Evolutionary conservation across 2,797 vertebrate species (phyloP).

Genomic region (Paguma larvata): DNA sequence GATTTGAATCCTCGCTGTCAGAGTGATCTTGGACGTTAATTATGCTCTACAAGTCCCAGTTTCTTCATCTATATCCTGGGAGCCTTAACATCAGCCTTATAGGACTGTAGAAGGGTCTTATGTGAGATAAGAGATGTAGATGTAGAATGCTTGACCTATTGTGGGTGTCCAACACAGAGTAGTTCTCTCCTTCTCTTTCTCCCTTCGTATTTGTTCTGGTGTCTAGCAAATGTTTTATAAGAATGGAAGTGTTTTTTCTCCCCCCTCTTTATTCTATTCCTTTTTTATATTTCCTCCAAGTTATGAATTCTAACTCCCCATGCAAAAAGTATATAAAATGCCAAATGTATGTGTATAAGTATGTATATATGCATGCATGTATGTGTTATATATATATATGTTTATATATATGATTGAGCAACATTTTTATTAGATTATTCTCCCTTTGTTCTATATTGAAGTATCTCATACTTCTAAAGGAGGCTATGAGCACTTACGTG

Average conservation of each 20-base stretch:
- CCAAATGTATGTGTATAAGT: neutral
- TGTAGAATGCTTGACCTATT: neutral
- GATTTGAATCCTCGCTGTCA: constrained; percentile 16
- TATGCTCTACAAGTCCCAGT: neutral
- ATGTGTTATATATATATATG: neutral
- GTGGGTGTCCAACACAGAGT: neutral
- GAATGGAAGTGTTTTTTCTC: neutral
- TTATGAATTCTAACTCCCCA: constrained; percentile 15
- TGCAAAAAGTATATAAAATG: constrained; percentile 41
- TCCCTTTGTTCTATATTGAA: constrained; percentile 37
- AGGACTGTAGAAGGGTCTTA: neutral
- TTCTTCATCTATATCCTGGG: neutral
- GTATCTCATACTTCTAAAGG: neutral
- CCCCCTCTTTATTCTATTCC: neutral
- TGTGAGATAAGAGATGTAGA: neutral
- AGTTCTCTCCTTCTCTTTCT: neutral
- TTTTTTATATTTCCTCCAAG: neutral
- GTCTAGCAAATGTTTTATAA: constrained; percentile 25
- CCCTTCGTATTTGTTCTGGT: constrained; percentile 29
- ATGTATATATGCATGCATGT: neutral
- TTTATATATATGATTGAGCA: neutral
- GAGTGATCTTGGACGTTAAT: neutral
- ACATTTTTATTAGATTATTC: constrained; percentile 40
- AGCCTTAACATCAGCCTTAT: neutral
- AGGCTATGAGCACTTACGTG: neutral